Base-by-base conservation (phyloP, 1,140 invertebrate species). In the Pentalonia nigronervosa region DNA sequence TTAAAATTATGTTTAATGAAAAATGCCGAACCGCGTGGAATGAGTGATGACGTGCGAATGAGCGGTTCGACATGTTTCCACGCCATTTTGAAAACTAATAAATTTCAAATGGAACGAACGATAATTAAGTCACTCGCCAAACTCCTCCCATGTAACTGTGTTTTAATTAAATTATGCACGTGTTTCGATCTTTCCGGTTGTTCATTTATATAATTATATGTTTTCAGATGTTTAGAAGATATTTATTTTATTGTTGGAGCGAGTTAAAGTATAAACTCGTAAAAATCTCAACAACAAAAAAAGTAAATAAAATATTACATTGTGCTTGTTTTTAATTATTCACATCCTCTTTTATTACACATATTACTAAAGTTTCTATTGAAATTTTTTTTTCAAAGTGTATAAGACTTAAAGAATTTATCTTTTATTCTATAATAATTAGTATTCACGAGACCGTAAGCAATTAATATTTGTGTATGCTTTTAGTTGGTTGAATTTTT, bases 21-120 rank as follows among this genome's bases (percentile, higher is more conserved):
- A 84, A 84, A 86, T 86, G 45, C 25, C 45, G 84, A 45, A 86
- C 11, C 23, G 23, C 9, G 41, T 47, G 30, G 23, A 30, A 47
- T n/a, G 23, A 25, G 25, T 17, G 83, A 86, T 41, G 41, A 47
- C 45, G 25, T 86, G 45, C 36, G 11, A 25, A 25, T n/a, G 14
- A 86, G 23, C 8, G 45, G 36, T 25, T 86, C 84, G 6, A 47
- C 45, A 45, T 87, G 86, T 48, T 89, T 53, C 87, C n/a, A 89
- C 87, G n/a, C 47, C 48, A 53, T 89, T 89, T 89, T 53, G 87
- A 89, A 89, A 89, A 89, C 48, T 89, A 89, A 53, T 89, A 89
- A 89, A 53, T 53, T 89, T 89, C 30, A 89, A 53, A 53, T 47
- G 30, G 47, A 89, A 53, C n/a, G 17, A 89, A 89, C n/a, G n/a